phyloP scores from a whole-genome alignment of 2,888 invertebrate species.

The Blastobasis adustella region DNA sequence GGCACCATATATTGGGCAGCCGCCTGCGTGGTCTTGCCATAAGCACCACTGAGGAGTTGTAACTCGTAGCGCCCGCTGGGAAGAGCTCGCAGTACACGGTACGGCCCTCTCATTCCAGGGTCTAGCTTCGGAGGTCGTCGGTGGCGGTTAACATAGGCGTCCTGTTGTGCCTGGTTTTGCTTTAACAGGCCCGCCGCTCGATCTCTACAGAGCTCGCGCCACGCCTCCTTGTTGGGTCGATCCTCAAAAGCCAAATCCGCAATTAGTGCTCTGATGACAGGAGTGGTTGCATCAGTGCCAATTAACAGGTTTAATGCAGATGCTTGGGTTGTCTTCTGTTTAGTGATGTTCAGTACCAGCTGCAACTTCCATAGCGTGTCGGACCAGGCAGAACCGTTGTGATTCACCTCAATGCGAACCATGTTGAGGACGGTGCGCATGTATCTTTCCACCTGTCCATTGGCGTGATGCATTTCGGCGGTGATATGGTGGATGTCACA shows the following conservation, averaged over 20 bases:
- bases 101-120: too few relatives aligned
- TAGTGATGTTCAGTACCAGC: constrained; percentile 11
- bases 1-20: too few relatives aligned
- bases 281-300: constrained; percentile 12
- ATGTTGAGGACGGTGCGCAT: constrained; percentile 15
- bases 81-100: too few relatives aligned
- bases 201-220: not conserved
- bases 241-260: constrained; percentile 12
- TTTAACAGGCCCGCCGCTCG: too few relatives aligned
- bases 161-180: not conserved
- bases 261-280: constrained; percentile 10
- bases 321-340: constrained; percentile 11
- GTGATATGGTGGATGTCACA: constrained; percentile 13
- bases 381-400: constrained; percentile 1
- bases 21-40: too few relatives aligned
- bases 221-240: not conserved
- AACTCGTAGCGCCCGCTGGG: too few relatives aligned
- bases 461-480: constrained; percentile 17
- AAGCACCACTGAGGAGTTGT: too few relatives aligned
- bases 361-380: constrained; percentile 4
- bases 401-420: constrained; percentile 3
- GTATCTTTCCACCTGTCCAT: constrained; percentile 19
- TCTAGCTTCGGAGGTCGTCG: not conserved
- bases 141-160: not conserved
- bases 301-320: constrained; percentile 15